Conservation (phyloP, 2,888 invertebrate genomes). For the Creontiades dilutus region DNA sequence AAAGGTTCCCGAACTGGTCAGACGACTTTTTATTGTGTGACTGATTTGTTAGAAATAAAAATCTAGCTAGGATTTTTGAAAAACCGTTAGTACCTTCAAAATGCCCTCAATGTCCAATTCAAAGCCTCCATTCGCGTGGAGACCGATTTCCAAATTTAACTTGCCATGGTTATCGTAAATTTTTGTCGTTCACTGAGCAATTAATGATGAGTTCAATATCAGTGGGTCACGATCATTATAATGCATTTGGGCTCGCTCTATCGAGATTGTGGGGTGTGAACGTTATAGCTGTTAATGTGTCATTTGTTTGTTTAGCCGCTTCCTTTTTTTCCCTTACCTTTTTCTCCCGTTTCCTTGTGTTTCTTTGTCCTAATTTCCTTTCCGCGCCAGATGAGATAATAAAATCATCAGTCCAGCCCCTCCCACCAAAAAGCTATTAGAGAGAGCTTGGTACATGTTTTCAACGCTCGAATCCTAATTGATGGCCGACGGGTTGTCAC, state of each 20-base stretch:
- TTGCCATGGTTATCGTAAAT: too few relatives aligned
- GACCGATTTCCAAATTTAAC: too few relatives aligned
- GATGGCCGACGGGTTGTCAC: slow-evolving; percentile 69
- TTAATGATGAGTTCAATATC: too few relatives aligned
- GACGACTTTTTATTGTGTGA: slow-evolving; percentile 16
- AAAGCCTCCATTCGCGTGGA: too few relatives aligned
- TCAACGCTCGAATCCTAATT: slow-evolving; percentile 69
- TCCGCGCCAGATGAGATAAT: slow-evolving; percentile 69
- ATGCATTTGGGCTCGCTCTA: too few relatives aligned
- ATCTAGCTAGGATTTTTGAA: slow-evolving; percentile 1
- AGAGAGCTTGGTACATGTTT: slow-evolving; percentile 65
- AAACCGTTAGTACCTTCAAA: neutral
- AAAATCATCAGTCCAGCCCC: slow-evolving; percentile 66
- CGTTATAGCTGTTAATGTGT: slow-evolving; percentile 61
- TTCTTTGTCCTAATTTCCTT: slow-evolving; percentile 68
- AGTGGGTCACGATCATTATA: too few relatives aligned
- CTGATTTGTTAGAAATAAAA: neutral
- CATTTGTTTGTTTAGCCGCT: slow-evolving; percentile 62
- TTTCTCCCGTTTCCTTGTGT: slow-evolving; percentile 56
- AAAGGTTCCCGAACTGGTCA: neutral
- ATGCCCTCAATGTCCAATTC: neutral
- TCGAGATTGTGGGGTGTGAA: slow-evolving; percentile 57
- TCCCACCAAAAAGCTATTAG: slow-evolving; percentile 66
- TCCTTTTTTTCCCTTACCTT: slow-evolving; percentile 41
- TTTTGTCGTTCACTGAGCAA: too few relatives aligned